Conservation (phyloP, 2,113 vertebrate genomes). For the Bubo blakistoni region DNA sequence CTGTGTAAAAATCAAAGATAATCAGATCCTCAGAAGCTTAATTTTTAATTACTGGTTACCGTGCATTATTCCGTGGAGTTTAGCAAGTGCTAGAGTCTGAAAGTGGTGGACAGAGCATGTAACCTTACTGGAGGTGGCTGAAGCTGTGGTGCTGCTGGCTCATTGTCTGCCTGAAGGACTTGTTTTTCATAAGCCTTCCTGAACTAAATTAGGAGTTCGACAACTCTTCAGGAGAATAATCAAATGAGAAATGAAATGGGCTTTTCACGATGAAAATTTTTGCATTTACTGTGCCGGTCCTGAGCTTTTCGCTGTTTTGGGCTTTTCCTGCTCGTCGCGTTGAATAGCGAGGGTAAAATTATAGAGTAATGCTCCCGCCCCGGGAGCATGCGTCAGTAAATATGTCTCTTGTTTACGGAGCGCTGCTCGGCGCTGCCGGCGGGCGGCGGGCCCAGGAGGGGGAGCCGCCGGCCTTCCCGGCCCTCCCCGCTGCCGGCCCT, state of each 20-base stretch:
- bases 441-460: background rate
- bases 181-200: background rate
- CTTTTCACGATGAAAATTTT: background rate
- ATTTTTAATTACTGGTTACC: background rate
- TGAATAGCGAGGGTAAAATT: background rate
- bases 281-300: fast-evolving
- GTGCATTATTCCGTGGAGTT: background rate
- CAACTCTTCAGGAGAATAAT: background rate
- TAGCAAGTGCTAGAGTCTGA: background rate
- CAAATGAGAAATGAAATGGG: background rate
- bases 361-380: background rate
- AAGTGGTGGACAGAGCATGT: background rate
- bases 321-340: background rate
- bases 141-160: background rate
- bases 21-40: background rate
- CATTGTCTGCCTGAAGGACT: too few species aligned
- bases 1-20: background rate
- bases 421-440: background rate
- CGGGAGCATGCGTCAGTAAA: background rate
- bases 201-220: background rate
- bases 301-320: background rate
- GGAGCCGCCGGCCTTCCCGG: background rate
- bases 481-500: background rate
- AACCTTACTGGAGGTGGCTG: background rate
- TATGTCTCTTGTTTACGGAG: background rate